Evolutionary conservation across 2,888 invertebrate species (phyloP).

Genomic region (Drosophila glabriapex): DNA sequence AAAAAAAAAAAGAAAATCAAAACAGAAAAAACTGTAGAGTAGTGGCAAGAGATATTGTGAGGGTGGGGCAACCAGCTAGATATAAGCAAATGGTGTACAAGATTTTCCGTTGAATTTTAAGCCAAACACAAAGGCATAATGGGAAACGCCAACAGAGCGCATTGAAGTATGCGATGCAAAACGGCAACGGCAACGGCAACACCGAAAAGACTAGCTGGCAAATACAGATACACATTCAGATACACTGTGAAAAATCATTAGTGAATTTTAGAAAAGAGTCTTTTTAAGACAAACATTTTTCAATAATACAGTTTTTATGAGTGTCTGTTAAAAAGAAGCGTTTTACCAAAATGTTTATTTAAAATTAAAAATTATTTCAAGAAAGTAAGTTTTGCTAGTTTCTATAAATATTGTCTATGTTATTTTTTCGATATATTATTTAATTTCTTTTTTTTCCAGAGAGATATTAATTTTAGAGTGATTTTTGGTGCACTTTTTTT

Average conservation of each 20-base stretch:
- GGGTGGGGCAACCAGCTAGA: slow-evolving; percentile 15
- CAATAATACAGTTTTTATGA: not conserved
- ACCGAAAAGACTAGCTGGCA: slow-evolving; percentile 54
- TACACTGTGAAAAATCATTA: not conserved
- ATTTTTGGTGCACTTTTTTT: not conserved
- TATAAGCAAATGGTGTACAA: slow-evolving; percentile 57
- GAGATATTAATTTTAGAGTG: not conserved
- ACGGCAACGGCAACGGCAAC: slow-evolving; percentile 35
- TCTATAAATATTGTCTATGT: not conserved
- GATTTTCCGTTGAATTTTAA: slow-evolving; percentile 72
- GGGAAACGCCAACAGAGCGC: slow-evolving; percentile 77
- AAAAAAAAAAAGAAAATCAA: slow-evolving; percentile 13
- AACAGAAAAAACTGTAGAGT: not conserved
- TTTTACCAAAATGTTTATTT: not conserved
- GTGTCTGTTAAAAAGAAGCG: not conserved
- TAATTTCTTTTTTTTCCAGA: not conserved
- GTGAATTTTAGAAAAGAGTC: not conserved
- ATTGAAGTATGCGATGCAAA: slow-evolving; percentile 72
- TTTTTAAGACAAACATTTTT: not conserved
- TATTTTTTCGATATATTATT: not conserved
- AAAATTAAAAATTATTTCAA: not conserved
- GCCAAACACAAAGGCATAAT: slow-evolving; percentile 72
- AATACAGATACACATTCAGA: slow-evolving; percentile 17
- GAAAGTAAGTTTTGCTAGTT: not conserved
- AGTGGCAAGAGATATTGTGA: not conserved